Base-by-base conservation (phyloP, 1,140 invertebrate species). In the Periplaneta americana region DNA sequence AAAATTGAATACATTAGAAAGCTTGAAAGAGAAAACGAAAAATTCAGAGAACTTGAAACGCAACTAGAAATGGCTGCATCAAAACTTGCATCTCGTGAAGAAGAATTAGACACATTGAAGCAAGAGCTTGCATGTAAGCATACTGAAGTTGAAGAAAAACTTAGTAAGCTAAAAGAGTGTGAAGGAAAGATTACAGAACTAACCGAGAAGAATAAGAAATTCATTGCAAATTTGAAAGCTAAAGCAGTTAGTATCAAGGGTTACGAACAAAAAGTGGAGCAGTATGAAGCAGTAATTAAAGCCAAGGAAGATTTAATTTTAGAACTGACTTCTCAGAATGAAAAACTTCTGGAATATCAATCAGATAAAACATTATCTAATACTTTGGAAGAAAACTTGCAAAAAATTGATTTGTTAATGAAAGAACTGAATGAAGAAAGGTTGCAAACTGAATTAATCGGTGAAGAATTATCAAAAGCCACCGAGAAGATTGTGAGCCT, bases 161-260 rank as follows among this genome's bases (percentile, higher is more conserved):
- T 76, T 28, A 28, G 34, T 76, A 74, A 80, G 34, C 74, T 39
- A 8, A 80, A 80, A 75, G 75, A 84, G 80, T 13, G 80, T 84
- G 3, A 85, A 32, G 57, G 74, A 28, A 80, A 48, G 34, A 10
- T 75, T 6, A 80, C 33, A 86, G 74, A 79, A 80, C 5, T 88
- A 87, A 79, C 85, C 93, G 34, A 95, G 79, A 95, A 95, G 87
- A 91, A 95, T 86, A 95, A 95, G 84, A 95, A 95, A 83, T 92
- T 94, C 83, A 94, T 94, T 4, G 88, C 92, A 0, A 94, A 92
- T 84, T 88, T 95, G 13, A 95, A 95, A 85, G 94, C 94, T 83
- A 95, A 95, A 85, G 88, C 90, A 0, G 83, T 88, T 31, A 87
- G 91, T 75, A 93, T 91, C 79, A 88, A 91, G 75, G 93, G 95